Evolutionary conservation across 2,113 vertebrate species (phyloP), one percentile per base, ranked within the genome.

Genomic region (Anser cygnoides): DNA sequence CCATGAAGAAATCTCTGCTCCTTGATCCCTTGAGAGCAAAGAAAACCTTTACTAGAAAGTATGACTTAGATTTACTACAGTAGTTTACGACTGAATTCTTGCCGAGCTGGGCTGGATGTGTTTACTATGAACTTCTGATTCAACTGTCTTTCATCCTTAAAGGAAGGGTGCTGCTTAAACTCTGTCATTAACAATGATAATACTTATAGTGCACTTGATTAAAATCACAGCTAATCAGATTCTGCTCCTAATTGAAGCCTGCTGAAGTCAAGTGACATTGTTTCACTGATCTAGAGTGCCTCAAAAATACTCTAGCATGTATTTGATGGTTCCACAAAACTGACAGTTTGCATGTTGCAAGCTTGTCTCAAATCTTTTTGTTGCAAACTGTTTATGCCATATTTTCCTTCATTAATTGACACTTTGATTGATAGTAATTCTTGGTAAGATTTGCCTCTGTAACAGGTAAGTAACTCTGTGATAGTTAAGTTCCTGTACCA

Each of bases 141-240:
- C 52, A 81, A 41, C 16, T 6, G 18, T 37, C 37, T 58, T 87
- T 84, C 84, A 43, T 41, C 54, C 66, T 75, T 72, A 92, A 50
- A 87, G 46, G 66, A 95, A 89, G 54, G 41, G 29, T 2, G 17
- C 31, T 73, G 46, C 58, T 86, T 91, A 59, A 92, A 72, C 23
- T 62, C 55, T 58, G 49, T 58, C 86, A 74, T 65, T 76, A 67
- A 55, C 33, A 91, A 71, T 11, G 12, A 23, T 18, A 87, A 41
- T 72, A 68, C 13, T 58, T 84, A 54, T 75, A 86, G 54, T 43
- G 79, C 26, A 75, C n/a, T 70, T 78, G 41, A 91, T 84, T 65
- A 79, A 80, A 93, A 84, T 67, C 74, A 93, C 22, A 59, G 11
- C 55, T 93, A 90, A 91, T 68, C 50, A 93, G 61, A n/a, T 72